Evolutionary conservation across 2,113 vertebrate species (phyloP).

Genomic region (Parus major): DNA sequence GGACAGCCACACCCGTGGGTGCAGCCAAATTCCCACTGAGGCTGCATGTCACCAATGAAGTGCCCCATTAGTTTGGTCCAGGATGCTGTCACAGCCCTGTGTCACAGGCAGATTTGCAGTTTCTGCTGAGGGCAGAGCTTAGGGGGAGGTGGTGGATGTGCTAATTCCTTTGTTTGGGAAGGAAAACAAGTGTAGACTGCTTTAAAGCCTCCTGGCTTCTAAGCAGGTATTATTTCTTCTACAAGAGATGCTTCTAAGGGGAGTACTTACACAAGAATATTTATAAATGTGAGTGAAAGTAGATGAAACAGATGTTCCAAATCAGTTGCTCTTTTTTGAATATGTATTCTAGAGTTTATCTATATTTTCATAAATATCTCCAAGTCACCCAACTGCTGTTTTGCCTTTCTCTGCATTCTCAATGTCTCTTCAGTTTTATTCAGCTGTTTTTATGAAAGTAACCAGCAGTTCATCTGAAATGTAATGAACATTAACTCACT

Average conservation of each 20-base stretch:
- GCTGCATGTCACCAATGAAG: not conserved
- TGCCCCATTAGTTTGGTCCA: too few relatives aligned
- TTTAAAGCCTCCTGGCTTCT: not conserved
- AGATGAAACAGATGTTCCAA: not conserved
- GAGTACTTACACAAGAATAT: not conserved
- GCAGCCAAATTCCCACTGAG: not conserved
- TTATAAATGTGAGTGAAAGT: not conserved
- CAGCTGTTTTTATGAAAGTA: not conserved
- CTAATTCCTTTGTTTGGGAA: not conserved
- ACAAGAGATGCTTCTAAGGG: not conserved
- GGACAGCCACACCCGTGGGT: not conserved
- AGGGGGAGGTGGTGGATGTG: not conserved
- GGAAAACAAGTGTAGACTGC: not conserved
- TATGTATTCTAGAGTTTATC: not conserved
- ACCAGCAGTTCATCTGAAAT: not conserved
- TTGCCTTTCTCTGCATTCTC: not conserved
- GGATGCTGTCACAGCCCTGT: accelerated
- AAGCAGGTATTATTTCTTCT: not conserved
- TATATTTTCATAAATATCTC: not conserved
- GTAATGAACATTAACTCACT: not conserved
- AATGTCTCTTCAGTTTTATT: not conserved
- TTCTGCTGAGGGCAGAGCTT: not conserved
- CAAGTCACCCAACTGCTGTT: not conserved
- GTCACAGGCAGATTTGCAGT: not conserved
- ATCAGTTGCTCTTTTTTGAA: not conserved